Evolutionary conservation across 1,140 invertebrate species (phyloP), one percentile per base, ranked within the genome.

Genomic region (Drosophila orena): DNA sequence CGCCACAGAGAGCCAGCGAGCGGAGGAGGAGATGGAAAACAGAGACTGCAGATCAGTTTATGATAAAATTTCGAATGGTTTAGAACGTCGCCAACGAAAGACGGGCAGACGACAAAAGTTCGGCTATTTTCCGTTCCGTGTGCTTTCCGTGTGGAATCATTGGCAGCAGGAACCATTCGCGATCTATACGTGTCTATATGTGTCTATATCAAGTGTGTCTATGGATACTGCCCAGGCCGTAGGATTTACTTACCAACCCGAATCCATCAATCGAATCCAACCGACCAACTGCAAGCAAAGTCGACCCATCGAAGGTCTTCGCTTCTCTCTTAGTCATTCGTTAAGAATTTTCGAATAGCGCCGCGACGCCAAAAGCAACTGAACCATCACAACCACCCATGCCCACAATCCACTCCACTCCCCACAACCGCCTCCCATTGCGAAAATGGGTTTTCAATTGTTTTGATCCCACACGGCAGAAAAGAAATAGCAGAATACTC

Each of bases 21-120:
- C 64, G 49, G 54, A 55, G 72, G 62, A 72, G 83, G 49, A 84
- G 47, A 50, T 50, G 47, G 24, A 49, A 69, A 79, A 79, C 74
- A 71, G 24, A 56, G 79, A 81, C 78, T 79, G 54, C 53, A 68
- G 77, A 85, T 91, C 81, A 91, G 90, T 91, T 86, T 90, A 83
- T 91, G 90, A 91, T 91, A 83, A 91, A 91, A 91, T 90, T 91
- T 90, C 90, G 90, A 90, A 76, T 80, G 79, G 90, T 77, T 90
- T 90, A 90, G 90, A 91, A 91, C 84, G 69, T 59, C 64, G 64
- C 62, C 69, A 76, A 72, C 65, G 54, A 78, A 70, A 70, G 61
- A 72, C 73, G 70, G 77, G 57, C 57, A 81, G 80, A 77, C 74
- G 66, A 78, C 64, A 56, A 60, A 76, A 76, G 42, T 62, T 72